Base-by-base conservation (phyloP, 2,888 invertebrate species). In the Amphiduros pacificus region DNA sequence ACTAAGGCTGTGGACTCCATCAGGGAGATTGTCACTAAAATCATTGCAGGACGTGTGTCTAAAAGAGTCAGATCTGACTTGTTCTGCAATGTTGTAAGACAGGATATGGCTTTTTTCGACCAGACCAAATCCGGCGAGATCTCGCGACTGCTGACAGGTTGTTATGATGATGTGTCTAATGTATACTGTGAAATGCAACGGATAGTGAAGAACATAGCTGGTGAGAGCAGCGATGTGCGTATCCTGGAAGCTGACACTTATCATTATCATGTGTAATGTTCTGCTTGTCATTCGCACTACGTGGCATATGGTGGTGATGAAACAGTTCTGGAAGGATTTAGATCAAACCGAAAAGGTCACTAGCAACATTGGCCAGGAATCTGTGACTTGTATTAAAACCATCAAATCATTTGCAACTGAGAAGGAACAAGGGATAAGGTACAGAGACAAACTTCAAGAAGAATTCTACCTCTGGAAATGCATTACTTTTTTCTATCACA, bases 191-290 rank as follows among this genome's bases (percentile, higher is more conserved):
- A n/a, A n/a, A n/a, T n/a, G n/a, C n/a, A n/a, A n/a, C n/a, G n/a
- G n/a, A n/a, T n/a, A n/a, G n/a, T n/a, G n/a, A n/a, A n/a, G n/a
- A n/a, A n/a, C n/a, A n/a, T n/a, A n/a, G n/a, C n/a, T n/a, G n/a
- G n/a, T n/a, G n/a, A n/a, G n/a, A n/a, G 24, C 31, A 3, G 48
- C 48, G 56, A n/a, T 24, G 9, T 28, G 28, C 17, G 17, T 56
- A 20, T 56, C 56, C 26, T 56, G 56, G 56, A 44, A 48, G 20
- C 56, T 56, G 5, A 56, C 56, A 2, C 6, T 56, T 5, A 49
- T 56, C n/a, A 29, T 56, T 22, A 17, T 56, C 5, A 56, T 27
- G 31, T 40, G 56, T 3, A 56, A 56, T 29, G 20, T 28, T n/a
- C n/a, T n/a, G n/a, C n/a, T n/a, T n/a, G n/a, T n/a, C n/a, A n/a